Evolutionary conservation across 2,888 invertebrate genomes (phyloP).

Genomic region (Lamellibrachia satsuma): DNA sequence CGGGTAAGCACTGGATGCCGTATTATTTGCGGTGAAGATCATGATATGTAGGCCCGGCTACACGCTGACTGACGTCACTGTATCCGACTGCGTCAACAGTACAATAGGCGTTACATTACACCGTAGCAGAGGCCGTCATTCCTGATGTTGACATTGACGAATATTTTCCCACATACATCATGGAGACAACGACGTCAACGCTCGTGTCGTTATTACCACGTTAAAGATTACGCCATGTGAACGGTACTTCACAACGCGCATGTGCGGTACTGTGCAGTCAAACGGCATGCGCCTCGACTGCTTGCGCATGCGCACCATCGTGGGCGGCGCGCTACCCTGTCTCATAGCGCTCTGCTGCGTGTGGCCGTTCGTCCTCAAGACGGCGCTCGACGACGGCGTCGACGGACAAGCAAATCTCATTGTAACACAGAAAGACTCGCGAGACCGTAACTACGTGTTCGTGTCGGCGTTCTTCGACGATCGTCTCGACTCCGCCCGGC

Average conservation of each 20-base stretch:
- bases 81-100: background rate
- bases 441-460: background rate
- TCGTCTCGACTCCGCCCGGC: background rate
- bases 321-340: background rate
- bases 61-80: background rate
- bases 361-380: background rate
- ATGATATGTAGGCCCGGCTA: background rate
- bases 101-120: background rate
- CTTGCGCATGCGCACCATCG: background rate
- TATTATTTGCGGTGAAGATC: background rate
- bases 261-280: background rate
- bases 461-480: constrained; percentile 13
- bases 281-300: background rate
- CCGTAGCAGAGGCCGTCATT: background rate
- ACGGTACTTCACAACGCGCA: background rate
- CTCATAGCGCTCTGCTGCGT: background rate
- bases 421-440: background rate
- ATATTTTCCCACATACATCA: background rate
- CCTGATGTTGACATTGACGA: background rate
- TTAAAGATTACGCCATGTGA: background rate
- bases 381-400: background rate
- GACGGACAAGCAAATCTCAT: background rate
- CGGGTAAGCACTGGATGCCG: background rate
- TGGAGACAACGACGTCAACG: background rate
- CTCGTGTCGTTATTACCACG: background rate